Percentiles rank a stretch among this genome's conserved stretches.
phyloP scores from a whole-genome alignment of 2,888 invertebrate genomes.

The Molorchus minor region DNA sequence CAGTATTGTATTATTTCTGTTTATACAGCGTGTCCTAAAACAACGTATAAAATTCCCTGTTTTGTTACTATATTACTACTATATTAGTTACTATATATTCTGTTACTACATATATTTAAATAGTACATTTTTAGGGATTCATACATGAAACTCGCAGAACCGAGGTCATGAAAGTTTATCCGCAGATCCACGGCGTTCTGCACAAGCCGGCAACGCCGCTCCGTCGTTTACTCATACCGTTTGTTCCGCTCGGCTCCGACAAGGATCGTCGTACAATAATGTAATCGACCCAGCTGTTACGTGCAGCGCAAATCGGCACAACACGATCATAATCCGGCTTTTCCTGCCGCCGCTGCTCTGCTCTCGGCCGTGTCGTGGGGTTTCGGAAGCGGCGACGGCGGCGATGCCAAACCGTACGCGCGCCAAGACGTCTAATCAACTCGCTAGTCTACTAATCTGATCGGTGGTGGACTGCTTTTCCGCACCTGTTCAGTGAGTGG shows the following conservation, averaged over 20 bases:
- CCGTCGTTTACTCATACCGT: conserved; percentile 38
- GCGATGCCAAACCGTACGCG: conserved; percentile 1
- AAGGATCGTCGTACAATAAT: conserved; percentile 40
- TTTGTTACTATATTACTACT: too few relatives aligned
- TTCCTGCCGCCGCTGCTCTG: conserved; percentile 21
- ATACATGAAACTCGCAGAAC: too few relatives aligned
- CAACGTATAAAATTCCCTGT: too few relatives aligned
- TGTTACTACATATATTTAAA: too few relatives aligned
- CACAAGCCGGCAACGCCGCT: conserved; percentile 26
- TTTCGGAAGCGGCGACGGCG: too few relatives aligned
- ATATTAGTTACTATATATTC: too few relatives aligned
- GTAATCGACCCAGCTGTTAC: conserved; percentile 44
- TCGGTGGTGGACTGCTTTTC: background rate
- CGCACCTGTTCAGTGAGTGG: too few relatives aligned
- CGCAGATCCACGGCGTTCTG: background rate
- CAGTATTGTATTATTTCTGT: too few relatives aligned
- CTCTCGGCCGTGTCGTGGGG: conserved; percentile 4
- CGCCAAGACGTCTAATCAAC: background rate
- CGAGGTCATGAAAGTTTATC: too few relatives aligned
- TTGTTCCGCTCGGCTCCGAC: conserved; percentile 44
- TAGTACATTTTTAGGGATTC: too few relatives aligned
- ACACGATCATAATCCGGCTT: conserved; percentile 33
- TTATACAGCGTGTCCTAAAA: too few relatives aligned
- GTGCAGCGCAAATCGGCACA: conserved; percentile 38
- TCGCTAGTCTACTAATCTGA: conserved; percentile 8